Base-by-base conservation (phyloP, 2,797 vertebrate genomes). In the Antennarius maculatus region DNA sequence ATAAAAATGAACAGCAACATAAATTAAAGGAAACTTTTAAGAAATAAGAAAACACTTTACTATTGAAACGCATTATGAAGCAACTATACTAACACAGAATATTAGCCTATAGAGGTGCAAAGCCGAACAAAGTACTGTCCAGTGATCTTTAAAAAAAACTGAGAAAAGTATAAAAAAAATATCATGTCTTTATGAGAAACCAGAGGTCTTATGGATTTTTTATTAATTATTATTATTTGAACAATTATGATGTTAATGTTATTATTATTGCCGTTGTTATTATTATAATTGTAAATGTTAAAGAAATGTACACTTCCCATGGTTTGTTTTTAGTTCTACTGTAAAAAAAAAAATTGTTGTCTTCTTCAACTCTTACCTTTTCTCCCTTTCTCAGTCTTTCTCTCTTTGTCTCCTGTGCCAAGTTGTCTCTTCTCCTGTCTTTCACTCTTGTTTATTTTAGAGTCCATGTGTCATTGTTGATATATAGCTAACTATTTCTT, bases 401-500 rank as follows among this genome's bases (percentile, higher is more conserved):
- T 82, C 83, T 86, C 79, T 89, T 70, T 34, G 86, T 89, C 81
- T 88, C 73, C 74, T 92, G 88, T 90, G 80, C 87, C 86, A 83
- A 85, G 89, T 91, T 57, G 80, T 91, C 84, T 89, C 86, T 88
- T 89, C 88, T 87, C 81, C 85, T 76, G 85, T 88, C 84, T 88
- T 87, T 86, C 89, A 77, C 88, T 86, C 88, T 78, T 86, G 84
- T 91, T 91, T 90, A 87, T 90, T 94, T 94, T 88, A 84, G 88
- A 91, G 91, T 93, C 90, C 89, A 90, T 81, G 85, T 89, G 92
- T 92, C 90, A 92, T 87, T 94, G 93, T 94, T 94, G 92, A 93
- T 94, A 93, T 93, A 92, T 93, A 94, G 93, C 92, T 94, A 94
- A 94, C 92, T 92, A 92, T 94, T 93, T 93, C 94, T 94, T 95